Conservation (phyloP, 1,140 invertebrate genomes). For the Drosophila micromelanica region DNA sequence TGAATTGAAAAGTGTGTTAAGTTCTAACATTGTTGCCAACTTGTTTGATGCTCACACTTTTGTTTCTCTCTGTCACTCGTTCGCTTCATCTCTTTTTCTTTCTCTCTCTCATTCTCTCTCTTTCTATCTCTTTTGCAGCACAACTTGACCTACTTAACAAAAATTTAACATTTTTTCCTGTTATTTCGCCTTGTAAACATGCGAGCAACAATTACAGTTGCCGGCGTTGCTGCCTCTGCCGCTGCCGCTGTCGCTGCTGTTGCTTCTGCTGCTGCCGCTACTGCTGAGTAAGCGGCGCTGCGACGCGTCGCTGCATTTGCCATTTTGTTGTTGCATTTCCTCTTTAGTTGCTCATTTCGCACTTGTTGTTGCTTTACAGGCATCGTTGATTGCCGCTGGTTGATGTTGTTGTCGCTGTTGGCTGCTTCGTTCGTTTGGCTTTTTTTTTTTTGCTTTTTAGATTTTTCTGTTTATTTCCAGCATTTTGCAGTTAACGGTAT, state of each 20-base stretch:
- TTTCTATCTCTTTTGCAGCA: slow-evolving; percentile 18
- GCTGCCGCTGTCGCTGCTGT: slow-evolving; percentile 22
- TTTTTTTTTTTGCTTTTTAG: slow-evolving; percentile 52
- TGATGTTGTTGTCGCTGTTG: slow-evolving; percentile 41
- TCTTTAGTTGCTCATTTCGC: slow-evolving; percentile 58
- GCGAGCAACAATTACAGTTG: slow-evolving; percentile 72
- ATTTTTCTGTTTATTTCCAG: slow-evolving; percentile 69
- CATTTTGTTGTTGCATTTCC: slow-evolving; percentile 73
- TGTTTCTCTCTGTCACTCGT: slow-evolving; percentile 20
- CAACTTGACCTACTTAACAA: slow-evolving; percentile 84
- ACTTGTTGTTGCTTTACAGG: slow-evolving; percentile 59
- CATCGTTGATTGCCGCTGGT: slow-evolving; percentile 38
- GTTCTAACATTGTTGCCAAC: slow-evolving; percentile 51
- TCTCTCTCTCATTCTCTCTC: slow-evolving; percentile 1
- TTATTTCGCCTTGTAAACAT: slow-evolving; percentile 80
- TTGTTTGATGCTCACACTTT: slow-evolving; percentile 59
- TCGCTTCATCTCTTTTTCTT: slow-evolving; percentile 20
- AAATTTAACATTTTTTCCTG: slow-evolving; percentile 83
- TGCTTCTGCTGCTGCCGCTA: slow-evolving; percentile 13
- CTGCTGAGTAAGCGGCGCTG: slow-evolving; percentile 16
- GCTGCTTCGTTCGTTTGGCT: slow-evolving; percentile 28
- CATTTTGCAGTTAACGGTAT: slow-evolving; percentile 76
- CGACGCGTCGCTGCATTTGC: slow-evolving; percentile 49
- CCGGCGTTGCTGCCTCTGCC: slow-evolving; percentile 39
- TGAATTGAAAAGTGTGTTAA: slow-evolving; percentile 4